phyloP scores from a whole-genome alignment of 2,797 vertebrate species.

The Lepus townsendii region DNA sequence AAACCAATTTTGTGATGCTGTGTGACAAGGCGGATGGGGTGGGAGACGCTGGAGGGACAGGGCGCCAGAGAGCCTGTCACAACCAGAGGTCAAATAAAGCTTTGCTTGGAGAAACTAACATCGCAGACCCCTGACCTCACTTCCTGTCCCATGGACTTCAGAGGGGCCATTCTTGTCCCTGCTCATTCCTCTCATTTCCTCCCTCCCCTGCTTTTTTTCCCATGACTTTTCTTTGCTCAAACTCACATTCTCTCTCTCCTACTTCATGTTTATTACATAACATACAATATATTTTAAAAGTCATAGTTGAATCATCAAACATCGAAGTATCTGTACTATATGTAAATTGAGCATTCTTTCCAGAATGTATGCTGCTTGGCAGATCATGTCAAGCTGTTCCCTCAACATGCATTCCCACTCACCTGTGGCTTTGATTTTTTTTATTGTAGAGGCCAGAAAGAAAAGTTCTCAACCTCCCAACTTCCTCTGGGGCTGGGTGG shows the following conservation, averaged over 20 bases:
- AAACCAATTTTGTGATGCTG: background rate
- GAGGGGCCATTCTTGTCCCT: background rate
- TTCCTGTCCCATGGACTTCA: background rate
- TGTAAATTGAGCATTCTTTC: background rate
- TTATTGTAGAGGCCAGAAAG: background rate
- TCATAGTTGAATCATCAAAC: background rate
- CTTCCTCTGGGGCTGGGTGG: background rate
- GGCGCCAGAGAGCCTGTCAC: background rate
- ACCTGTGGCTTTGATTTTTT: background rate
- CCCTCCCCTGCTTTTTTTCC: background rate
- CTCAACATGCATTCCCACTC: background rate
- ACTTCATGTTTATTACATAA: background rate
- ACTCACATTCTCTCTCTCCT: background rate
- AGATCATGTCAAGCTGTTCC: background rate
- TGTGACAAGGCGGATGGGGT: background rate
- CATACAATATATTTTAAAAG: constrained; percentile 1
- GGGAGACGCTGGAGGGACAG: background rate
- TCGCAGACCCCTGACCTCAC: background rate
- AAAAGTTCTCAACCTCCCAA: background rate
- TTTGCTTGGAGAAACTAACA: background rate
- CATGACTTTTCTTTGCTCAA: background rate
- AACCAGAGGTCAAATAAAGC: background rate
- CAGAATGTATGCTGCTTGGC: background rate
- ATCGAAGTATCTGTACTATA: background rate
- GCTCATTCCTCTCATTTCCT: background rate